Percentiles rank a stretch among this genome's conserved stretches.
Evolutionary conservation across 1,140 invertebrate species (phyloP).

Genomic region (Orius insidiosus): DNA sequence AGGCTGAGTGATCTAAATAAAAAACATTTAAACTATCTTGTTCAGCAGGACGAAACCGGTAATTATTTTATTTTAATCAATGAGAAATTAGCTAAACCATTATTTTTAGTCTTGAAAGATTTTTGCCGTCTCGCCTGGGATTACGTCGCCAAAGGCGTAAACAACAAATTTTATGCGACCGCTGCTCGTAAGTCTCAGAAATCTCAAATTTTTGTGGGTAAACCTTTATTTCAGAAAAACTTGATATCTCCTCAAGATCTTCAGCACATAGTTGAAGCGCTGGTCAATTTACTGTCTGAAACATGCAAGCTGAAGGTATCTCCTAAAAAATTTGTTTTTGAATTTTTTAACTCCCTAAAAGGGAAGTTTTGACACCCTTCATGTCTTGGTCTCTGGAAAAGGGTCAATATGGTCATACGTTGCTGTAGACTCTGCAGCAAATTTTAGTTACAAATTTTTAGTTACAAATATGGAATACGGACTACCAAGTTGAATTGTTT

Average conservation of each 20-base stretch:
- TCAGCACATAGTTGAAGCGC: slow-evolving; percentile 16
- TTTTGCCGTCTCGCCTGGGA: slow-evolving; percentile 16
- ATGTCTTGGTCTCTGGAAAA: no score
- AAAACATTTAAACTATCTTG: slow-evolving; percentile 7
- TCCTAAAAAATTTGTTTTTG: no score
- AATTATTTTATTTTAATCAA: neutral
- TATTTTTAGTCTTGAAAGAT: slow-evolving; percentile 17
- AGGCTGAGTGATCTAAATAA: slow-evolving; percentile 5
- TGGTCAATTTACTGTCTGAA: slow-evolving; percentile 16
- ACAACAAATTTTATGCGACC: slow-evolving; percentile 13
- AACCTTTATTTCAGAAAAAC: slow-evolving; percentile 17
- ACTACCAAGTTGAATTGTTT: no score
- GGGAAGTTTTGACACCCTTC: no score
- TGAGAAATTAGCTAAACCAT: neutral
- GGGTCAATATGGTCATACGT: no score
- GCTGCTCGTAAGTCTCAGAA: slow-evolving; percentile 12
- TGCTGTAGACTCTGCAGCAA: no score
- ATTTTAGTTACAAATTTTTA: no score
- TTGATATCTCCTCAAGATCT: slow-evolving; percentile 15
- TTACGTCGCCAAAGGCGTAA: slow-evolving; percentile 16
- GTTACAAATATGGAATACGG: no score
- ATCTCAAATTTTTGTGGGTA: neutral
- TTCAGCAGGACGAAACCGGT: slow-evolving; percentile 11
- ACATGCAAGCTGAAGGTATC: slow-evolving; percentile 15
- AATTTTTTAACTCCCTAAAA: no score